Base-by-base conservation (phyloP, 2,797 vertebrate genomes). In the Lagorchestes hirsutus region DNA sequence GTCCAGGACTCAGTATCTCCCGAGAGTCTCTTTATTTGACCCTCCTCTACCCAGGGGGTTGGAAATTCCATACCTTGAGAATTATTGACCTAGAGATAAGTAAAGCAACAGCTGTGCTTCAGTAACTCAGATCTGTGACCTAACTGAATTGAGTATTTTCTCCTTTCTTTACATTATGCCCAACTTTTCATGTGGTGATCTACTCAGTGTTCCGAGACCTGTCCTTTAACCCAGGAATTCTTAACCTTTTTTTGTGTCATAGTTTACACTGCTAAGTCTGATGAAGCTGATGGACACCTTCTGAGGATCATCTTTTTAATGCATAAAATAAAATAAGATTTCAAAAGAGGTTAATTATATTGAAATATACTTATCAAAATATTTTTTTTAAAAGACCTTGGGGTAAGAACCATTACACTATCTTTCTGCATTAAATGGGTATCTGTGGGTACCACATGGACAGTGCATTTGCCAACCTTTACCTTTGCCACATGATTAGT, bases 31-130 rank as follows among this genome's bases (percentile, higher is more conserved):
- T 34, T 0, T 54, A n/a, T 90, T 96, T 93, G 54, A 5, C 52
- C 94, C 57, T 94, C 90, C 54, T 90, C 55, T 40, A 14, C 27
- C 50, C 46, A 92, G 13, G 90, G 40, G 94, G 91, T 82, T 55
- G 56, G 93, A 91, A 90, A 94, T 82, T 82, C 14, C 28, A 18
- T 91, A 92, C n/a, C 95, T 93, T 91, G 90, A 94, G 90, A 95
- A 97, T 97, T 87, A 27, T 40, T 87, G 40, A 87, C 24, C 40
- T 50, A 50, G 74, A 87, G 74, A 87, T 22, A 50, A 46, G 40
- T 28, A 87, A 50, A 87, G 74, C 34, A 16, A 46, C 9, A 27
- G 74, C 24, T 87, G 12, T 46, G 8, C 22, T 87, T 87, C 40
- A 50, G 50, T 50, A 50, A 87, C 24, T 87, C 74, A 87, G 40